phyloP scores from a whole-genome alignment of 2,888 invertebrate species.

The Siphonodentalium dalli region DNA sequence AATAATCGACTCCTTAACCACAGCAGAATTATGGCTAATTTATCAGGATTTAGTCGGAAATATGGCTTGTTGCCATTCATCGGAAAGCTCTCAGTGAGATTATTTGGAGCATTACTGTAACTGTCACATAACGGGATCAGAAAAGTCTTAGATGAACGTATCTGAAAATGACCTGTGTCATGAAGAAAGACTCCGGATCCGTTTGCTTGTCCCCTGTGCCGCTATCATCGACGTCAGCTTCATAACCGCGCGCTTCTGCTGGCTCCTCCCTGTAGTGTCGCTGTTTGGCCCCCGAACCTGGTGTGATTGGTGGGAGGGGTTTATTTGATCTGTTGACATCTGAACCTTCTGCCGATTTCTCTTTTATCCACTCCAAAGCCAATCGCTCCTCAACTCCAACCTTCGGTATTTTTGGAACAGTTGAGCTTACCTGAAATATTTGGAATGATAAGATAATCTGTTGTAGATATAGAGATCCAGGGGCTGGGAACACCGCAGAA shows the following conservation, averaged over 20 bases:
- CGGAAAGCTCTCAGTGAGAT: too few relatives aligned
- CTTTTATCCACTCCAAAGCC: slow-evolving; percentile 43
- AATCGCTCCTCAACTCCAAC: slow-evolving; percentile 53
- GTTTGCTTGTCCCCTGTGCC: slow-evolving; percentile 10
- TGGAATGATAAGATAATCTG: too few relatives aligned
- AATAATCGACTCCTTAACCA: too few relatives aligned
- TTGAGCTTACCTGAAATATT: slow-evolving; percentile 45
- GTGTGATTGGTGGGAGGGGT: slow-evolving; percentile 34
- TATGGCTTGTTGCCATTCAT: too few relatives aligned
- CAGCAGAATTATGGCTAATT: too few relatives aligned
- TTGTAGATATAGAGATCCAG: too few relatives aligned
- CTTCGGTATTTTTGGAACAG: slow-evolving; percentile 58
- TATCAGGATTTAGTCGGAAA: too few relatives aligned
- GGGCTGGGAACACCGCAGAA: too few relatives aligned
- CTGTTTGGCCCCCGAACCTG: slow-evolving; percentile 7
- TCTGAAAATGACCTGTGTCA: slow-evolving; percentile 52
- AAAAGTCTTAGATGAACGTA: neutral
- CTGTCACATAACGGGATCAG: neutral
- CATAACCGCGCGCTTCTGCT: slow-evolving; percentile 1
- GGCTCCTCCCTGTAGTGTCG: slow-evolving; percentile 15
- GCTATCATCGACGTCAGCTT: neutral
- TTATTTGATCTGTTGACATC: slow-evolving; percentile 19
- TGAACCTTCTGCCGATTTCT: slow-evolving; percentile 22
- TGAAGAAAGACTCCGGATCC: slow-evolving; percentile 58
- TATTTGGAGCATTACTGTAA: too few relatives aligned